These are phyloP conservation scores for Rhizoglyphus robini DNA, from an alignment of 1,140 invertebrate genomes.

Conservation along the genomic window DNA sequence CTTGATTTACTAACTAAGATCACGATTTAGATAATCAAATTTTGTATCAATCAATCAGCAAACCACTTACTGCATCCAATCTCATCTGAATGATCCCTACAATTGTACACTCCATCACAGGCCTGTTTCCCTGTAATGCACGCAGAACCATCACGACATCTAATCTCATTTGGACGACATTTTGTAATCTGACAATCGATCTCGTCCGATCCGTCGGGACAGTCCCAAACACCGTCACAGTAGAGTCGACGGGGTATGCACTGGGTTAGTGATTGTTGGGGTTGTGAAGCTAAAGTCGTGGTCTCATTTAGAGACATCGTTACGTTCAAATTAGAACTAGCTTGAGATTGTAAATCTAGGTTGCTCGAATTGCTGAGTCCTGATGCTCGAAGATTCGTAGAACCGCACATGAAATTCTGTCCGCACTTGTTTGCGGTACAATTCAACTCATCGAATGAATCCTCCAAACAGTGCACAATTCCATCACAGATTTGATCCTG, in stretches of 20 bases:
- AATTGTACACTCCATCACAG: constrained; percentile 26
- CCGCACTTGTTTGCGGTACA: constrained; percentile 18
- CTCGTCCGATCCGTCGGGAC: constrained; percentile 64
- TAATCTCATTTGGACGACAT: constrained; percentile 24
- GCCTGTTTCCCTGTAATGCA: constrained; percentile 24
- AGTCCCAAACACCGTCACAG: constrained; percentile 61
- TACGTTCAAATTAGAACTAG: not conserved
- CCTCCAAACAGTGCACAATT: constrained; percentile 21
- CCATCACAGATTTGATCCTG: constrained; percentile 23
- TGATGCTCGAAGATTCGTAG: no score
- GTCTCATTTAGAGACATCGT: not conserved
- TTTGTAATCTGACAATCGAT: constrained; percentile 47
- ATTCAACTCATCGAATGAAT: constrained; percentile 23
- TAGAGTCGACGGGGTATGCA: constrained; percentile 57
- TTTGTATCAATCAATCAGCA: not conserved
- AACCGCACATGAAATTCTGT: constrained; percentile 3
- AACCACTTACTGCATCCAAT: constrained; percentile 28
- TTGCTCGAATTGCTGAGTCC: no score
- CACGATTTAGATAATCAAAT: not conserved
- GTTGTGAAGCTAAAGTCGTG: not conserved
- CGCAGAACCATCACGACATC: constrained; percentile 23
- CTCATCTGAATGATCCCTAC: constrained; percentile 43
- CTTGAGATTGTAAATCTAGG: not conserved
- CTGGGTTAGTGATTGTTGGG: not conserved
- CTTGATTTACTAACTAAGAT: not conserved